These are phyloP conservation scores for Hirtodrosophila trivittata DNA, from an alignment of 2,888 invertebrate genomes.

Conservation along the genomic window DNA sequence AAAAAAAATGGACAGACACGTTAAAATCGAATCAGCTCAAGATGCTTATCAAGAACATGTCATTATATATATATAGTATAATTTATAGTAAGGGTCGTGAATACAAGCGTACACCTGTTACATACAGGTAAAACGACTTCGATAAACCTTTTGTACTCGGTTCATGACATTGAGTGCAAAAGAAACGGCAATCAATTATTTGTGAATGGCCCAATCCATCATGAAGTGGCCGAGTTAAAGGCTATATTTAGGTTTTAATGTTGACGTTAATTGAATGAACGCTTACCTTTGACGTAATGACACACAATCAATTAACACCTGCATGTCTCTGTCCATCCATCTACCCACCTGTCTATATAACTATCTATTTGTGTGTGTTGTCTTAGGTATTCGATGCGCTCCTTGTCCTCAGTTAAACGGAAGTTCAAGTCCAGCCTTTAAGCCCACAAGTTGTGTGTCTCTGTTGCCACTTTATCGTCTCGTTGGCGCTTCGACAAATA, in stretches of 20 bases:
- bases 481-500: slow-evolving; percentile 46
- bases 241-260: slow-evolving; percentile 29
- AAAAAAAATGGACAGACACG: too few species aligned
- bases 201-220: slow-evolving; percentile 38
- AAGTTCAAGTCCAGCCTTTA: slow-evolving; percentile 19
- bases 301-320: slow-evolving; percentile 45
- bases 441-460: not conserved
- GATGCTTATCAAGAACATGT: too few species aligned
- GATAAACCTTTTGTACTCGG: too few species aligned
- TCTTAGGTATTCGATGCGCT: not conserved
- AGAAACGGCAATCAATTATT: slow-evolving; percentile 13
- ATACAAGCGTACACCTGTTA: too few species aligned
- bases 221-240: slow-evolving; percentile 7
- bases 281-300: slow-evolving; percentile 27
- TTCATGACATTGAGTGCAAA: too few species aligned
- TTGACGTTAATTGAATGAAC: slow-evolving; percentile 43
- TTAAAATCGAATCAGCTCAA: too few species aligned
- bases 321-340: not conserved
- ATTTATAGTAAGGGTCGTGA: too few species aligned
- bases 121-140: too few species aligned
- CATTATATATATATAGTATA: too few species aligned
- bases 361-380: not conserved
- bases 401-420: slow-evolving; percentile 15
- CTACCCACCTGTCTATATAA: not conserved
- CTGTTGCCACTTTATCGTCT: not conserved